phyloP scores from a whole-genome alignment of 2,888 invertebrate genomes.

The Diarsia brunnea region DNA sequence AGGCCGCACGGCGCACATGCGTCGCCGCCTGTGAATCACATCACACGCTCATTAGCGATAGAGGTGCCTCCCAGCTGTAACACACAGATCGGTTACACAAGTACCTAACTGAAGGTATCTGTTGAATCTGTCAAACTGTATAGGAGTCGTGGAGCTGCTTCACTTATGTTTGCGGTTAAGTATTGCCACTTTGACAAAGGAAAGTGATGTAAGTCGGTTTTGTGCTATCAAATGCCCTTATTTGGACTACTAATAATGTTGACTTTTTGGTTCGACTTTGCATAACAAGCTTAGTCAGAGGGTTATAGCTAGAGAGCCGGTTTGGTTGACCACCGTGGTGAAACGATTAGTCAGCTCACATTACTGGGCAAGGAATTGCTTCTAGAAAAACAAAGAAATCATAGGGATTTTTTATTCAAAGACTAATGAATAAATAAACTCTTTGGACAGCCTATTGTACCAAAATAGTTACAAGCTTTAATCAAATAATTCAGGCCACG shows the following conservation, averaged over 20 bases:
- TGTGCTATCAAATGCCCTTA: not conserved
- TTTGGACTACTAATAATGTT: not conserved
- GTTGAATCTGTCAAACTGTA: not conserved
- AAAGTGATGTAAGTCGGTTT: not conserved
- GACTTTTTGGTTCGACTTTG: not conserved
- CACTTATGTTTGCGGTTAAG: not conserved
- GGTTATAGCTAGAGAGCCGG: not conserved
- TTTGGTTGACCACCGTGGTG: not conserved
- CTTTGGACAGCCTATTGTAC: not conserved
- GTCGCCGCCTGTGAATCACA: conserved; percentile 84
- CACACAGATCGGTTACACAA: conserved; percentile 49
- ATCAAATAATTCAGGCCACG: conserved; percentile 54
- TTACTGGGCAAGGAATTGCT: not conserved
- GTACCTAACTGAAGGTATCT: conserved; percentile 20
- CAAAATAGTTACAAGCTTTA: conserved; percentile 10
- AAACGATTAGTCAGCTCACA: not conserved
- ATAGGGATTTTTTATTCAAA: not conserved
- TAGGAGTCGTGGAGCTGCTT: not conserved
- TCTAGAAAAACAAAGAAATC: not conserved
- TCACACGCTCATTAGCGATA: conserved; percentile 77
- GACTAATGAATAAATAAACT: not conserved
- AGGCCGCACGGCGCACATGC: conserved; percentile 88
- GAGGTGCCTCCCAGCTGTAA: conserved; percentile 68
- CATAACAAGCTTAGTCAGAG: not conserved
- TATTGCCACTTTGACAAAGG: not conserved